These are phyloP conservation scores for Cephus spinipes DNA, from an alignment of 2,888 invertebrate species.

Conservation along the genomic window DNA sequence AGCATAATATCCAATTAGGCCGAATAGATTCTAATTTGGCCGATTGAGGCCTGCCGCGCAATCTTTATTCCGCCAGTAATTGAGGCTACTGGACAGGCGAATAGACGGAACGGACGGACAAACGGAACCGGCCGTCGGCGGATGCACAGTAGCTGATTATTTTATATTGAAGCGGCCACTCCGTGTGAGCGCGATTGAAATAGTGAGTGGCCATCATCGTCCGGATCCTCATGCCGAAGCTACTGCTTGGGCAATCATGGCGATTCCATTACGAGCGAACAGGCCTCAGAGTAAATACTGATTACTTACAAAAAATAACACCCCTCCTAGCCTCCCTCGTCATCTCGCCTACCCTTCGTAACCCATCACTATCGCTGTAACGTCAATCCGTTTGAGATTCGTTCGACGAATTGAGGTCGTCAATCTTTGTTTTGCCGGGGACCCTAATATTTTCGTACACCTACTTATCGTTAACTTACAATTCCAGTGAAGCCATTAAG, in stretches of 20 bases:
- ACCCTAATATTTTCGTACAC: no score
- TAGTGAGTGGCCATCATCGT: constrained; percentile 26
- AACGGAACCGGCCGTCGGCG: constrained; percentile 4
- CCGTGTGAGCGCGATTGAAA: constrained; percentile 28
- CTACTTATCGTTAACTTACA: no score
- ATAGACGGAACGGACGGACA: constrained; percentile 28
- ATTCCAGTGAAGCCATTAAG: no score
- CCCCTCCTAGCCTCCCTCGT: no score
- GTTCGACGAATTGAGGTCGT: no score
- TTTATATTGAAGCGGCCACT: constrained; percentile 41
- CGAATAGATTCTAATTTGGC: constrained; percentile 58
- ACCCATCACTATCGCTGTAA: no score
- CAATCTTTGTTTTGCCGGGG: no score
- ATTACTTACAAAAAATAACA: constrained; percentile 13
- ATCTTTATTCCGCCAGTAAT: constrained; percentile 47
- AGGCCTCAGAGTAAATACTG: constrained; percentile 21
- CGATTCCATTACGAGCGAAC: constrained; percentile 22
- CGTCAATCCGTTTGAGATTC: no score
- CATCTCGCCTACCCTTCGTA: no score
- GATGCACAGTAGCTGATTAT: constrained; percentile 53
- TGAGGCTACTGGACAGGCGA: constrained; percentile 43
- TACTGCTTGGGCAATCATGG: constrained; percentile 18
- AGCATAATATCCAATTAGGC: constrained; percentile 59
- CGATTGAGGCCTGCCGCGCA: constrained; percentile 48
- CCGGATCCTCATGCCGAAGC: background rate